Conservation (phyloP, 2,888 invertebrate species). For the Lochmaea crataegi region DNA sequence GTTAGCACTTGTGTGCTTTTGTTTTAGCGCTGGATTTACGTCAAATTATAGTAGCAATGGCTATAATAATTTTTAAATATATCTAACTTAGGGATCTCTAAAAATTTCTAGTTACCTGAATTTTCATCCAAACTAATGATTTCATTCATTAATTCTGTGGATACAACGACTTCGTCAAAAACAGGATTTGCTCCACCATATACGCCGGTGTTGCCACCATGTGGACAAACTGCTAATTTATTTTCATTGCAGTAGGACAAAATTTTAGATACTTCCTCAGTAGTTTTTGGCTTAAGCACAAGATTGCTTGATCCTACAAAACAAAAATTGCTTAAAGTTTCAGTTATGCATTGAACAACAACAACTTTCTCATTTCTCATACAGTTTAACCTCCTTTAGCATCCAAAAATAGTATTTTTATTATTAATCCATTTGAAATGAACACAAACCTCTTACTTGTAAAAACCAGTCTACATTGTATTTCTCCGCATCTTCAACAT, state of each 20-base stretch:
- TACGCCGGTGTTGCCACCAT: slow-evolving; percentile 93
- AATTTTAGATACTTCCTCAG: slow-evolving; percentile 88
- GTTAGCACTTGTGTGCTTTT: too few species aligned
- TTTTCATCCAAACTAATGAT: slow-evolving; percentile 84
- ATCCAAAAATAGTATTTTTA: not conserved
- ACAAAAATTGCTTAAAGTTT: too few species aligned
- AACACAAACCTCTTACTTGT: slow-evolving; percentile 81
- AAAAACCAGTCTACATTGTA: slow-evolving; percentile 92
- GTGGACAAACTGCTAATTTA: slow-evolving; percentile 90
- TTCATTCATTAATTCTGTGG: slow-evolving; percentile 85
- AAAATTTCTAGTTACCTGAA: slow-evolving; percentile 72
- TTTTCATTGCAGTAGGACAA: slow-evolving; percentile 85
- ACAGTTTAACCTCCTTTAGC: too few species aligned
- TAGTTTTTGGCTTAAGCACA: slow-evolving; percentile 86
- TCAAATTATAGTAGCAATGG: too few species aligned
- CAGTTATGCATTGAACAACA: not conserved
- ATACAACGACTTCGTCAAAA: slow-evolving; percentile 94
- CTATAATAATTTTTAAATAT: too few species aligned
- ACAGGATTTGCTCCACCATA: slow-evolving; percentile 96
- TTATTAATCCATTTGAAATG: slow-evolving; percentile 1
- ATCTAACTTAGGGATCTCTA: too few species aligned
- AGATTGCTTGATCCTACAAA: slow-evolving; percentile 79
- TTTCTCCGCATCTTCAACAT: slow-evolving; percentile 78
- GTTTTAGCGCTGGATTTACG: too few species aligned
- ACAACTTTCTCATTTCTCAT: not conserved